A percentile compares a stretch with the other conserved stretches of the same genome.
phyloP scores from a whole-genome alignment of 2,888 invertebrate genomes.

The Aphodius sticticus region DNA sequence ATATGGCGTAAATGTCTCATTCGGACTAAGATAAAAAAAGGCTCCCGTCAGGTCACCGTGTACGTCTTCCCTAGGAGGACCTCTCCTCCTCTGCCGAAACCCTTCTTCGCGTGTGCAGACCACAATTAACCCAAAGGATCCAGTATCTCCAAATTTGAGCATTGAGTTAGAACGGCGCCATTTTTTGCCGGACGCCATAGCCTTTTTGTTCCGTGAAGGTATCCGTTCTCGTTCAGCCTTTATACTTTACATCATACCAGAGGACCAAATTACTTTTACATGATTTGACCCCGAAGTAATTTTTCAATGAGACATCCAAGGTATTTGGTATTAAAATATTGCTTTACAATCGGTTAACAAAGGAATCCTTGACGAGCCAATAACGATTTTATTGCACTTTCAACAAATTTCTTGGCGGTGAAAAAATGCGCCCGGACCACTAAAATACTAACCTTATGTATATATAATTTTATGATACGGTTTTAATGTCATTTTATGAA shows the following conservation, averaged over 20 bases:
- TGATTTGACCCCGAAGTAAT: no score
- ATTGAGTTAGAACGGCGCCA: neutral
- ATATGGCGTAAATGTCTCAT: constrained; percentile 50
- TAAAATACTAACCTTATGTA: constrained; percentile 42
- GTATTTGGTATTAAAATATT: neutral
- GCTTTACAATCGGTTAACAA: neutral
- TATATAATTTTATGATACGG: constrained; percentile 47
- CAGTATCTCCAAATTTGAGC: neutral
- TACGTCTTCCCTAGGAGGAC: neutral
- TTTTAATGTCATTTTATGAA: constrained; percentile 42
- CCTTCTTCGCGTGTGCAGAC: neutral
- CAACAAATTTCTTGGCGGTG: neutral
- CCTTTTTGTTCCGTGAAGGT: neutral
- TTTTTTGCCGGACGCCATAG: neutral
- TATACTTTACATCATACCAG: no score
- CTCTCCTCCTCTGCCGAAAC: neutral
- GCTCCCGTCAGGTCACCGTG: constrained; percentile 27
- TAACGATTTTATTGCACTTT: constrained; percentile 13
- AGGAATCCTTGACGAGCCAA: neutral
- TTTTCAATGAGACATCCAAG: neutral
- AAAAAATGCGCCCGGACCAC: constrained; percentile 36
- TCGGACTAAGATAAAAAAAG: constrained; percentile 20
- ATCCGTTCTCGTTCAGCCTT: no score
- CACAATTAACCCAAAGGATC: neutral
- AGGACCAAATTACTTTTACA: no score